phyloP scores from a whole-genome alignment of 2,797 vertebrate species.

The Malurus leucopterus region DNA sequence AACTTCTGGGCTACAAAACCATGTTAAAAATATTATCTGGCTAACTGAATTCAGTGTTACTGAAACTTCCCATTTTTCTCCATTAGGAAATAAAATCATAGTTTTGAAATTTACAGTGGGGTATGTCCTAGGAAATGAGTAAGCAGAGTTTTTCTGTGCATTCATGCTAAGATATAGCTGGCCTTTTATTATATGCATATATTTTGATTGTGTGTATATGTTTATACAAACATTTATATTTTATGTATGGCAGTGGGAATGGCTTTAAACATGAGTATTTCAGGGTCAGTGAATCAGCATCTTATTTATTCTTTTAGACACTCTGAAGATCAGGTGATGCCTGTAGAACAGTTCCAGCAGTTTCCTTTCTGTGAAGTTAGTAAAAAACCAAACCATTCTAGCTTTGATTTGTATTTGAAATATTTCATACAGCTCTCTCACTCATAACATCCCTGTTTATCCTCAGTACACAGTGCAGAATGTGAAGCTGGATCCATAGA shows the following conservation, averaged over 20 bases:
- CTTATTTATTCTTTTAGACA: neutral
- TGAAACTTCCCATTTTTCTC: neutral
- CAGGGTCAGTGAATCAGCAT: neutral
- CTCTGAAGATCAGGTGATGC: neutral
- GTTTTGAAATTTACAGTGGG: neutral
- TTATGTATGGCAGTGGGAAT: neutral
- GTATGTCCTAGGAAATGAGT: neutral
- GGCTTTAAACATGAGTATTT: neutral
- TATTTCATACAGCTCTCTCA: conserved; percentile 17
- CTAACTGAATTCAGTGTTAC: neutral
- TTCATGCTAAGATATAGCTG: neutral
- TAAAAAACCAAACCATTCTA: conserved; percentile 11
- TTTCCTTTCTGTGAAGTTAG: neutral
- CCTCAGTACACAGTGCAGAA: conserved; percentile 24
- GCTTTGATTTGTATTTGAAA: conserved; percentile 42
- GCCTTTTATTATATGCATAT: neutral
- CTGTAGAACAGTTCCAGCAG: neutral
- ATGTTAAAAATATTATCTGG: neutral
- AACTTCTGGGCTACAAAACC: neutral
- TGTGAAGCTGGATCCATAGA: conserved; percentile 49
- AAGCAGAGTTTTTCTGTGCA: neutral
- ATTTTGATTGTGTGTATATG: neutral
- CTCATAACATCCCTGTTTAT: conserved; percentile 48
- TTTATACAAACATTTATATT: neutral
- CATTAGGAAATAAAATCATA: neutral